Evolutionary conservation across 2,888 invertebrate genomes (phyloP), one percentile per base, ranked within the genome.

Genomic region (Lasioglossum marginatum): DNA sequence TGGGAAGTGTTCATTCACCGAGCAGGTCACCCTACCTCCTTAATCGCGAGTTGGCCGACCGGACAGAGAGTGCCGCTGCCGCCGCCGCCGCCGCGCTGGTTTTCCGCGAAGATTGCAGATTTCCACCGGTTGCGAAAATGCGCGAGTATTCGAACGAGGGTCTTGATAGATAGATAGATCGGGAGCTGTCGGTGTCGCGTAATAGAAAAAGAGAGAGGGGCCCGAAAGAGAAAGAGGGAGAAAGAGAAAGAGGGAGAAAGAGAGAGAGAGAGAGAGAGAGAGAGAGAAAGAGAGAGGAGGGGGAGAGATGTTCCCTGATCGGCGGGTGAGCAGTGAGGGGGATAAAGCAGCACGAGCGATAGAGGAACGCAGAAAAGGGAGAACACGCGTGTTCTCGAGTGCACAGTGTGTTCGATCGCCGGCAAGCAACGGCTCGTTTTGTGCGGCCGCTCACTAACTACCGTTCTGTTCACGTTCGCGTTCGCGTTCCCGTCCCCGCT

Each of bases 301-400:
- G 77, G 68, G 37, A 70, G 79, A 68, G 40, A 81, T 86, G 78
- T 34, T 84, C 34, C 37, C 57, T 52, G 73, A 68, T 71, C 66
- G 57, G 40, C 37, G 77, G 52, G 77, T 57, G 57, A 73, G 78
- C 57, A 68, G 87, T 40, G 83, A 77, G 88, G 85, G 91, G 83
- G 45, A 72, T 79, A 73, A 84, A 75, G 79, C 27, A 34, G 66
- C 66, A 34, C 34, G 31, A 74, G 77, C 85, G 89, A 86, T 86
- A 88, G 91, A 84, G 89, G 82, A 88, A 91, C 89, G 81, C 87
- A 91, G 90, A 89, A 90, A 87, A 89, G 82, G 79, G 86, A 84
- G 87, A 85, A 88, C 83, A 87, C 86, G 87, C 83, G 89, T 79
- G 84, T 88, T 83, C 75, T 12, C 52, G 79, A 89, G 85, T 90